phyloP scores from a whole-genome alignment of 2,113 vertebrate species.

The Ictidomys tridecemlineatus region DNA sequence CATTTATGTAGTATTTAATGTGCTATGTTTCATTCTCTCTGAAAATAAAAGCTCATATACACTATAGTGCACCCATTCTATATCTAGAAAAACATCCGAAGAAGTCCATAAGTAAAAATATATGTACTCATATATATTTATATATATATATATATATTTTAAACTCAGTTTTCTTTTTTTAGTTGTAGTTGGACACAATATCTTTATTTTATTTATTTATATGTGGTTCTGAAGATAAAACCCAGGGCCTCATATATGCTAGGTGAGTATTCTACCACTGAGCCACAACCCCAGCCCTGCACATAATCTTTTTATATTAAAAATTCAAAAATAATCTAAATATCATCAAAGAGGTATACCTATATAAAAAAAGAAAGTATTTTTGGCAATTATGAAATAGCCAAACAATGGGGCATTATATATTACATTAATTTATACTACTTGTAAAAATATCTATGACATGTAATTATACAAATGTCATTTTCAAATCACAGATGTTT shows the following conservation, averaged over 20 bases:
- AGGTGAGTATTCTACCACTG: too few relatives aligned
- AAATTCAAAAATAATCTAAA: too few relatives aligned
- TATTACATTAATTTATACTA: neutral
- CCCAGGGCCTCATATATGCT: too few relatives aligned
- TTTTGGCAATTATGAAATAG: neutral
- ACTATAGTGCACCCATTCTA: neutral
- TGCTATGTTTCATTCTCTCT: neutral
- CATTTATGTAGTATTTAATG: neutral
- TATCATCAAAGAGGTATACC: too few relatives aligned
- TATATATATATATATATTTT: too few relatives aligned
- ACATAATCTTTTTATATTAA: neutral
- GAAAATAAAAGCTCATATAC: neutral
- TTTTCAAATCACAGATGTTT: neutral
- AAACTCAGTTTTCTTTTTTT: too few relatives aligned
- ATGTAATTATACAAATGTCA: neutral
- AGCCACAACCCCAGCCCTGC: neutral
- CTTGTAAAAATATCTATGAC: neutral
- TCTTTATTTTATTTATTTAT: too few relatives aligned
- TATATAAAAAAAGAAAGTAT: neutral
- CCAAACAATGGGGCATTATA: neutral
- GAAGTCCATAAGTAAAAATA: neutral
- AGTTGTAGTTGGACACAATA: too few relatives aligned
- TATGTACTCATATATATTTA: too few relatives aligned
- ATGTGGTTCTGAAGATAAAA: too few relatives aligned
- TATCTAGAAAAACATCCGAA: neutral